phyloP scores from a whole-genome alignment of 2,888 invertebrate genomes.

The Neoscelio sp. region DNA sequence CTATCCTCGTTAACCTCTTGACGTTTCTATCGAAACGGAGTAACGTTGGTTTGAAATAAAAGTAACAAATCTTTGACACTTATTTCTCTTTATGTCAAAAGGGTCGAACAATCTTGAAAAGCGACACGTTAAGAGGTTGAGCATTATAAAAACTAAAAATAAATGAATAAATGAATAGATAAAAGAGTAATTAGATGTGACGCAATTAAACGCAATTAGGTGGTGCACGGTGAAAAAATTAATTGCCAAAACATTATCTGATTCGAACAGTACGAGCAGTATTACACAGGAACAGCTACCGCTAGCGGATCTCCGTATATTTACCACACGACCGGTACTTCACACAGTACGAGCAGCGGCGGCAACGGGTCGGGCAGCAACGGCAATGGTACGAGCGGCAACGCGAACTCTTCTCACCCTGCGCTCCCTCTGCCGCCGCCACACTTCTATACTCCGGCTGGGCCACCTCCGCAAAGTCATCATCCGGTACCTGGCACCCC shows the following conservation, averaged over 20 bases:
- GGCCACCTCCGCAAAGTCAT: slow-evolving; percentile 68
- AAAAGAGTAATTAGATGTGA: background rate
- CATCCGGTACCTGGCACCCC: slow-evolving; percentile 75
- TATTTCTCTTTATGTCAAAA: too few relatives aligned
- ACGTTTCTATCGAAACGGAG: too few relatives aligned
- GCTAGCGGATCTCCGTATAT: slow-evolving; percentile 83
- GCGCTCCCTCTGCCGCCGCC: slow-evolving; percentile 73
- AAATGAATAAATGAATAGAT: background rate
- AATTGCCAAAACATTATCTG: background rate
- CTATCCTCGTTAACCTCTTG: too few relatives aligned
- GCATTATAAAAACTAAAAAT: too few relatives aligned
- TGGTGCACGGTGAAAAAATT: background rate
- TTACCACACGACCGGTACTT: slow-evolving; percentile 82
- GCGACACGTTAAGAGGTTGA: too few relatives aligned
- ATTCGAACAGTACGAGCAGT: slow-evolving; percentile 81
- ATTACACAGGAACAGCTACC: slow-evolving; percentile 80
- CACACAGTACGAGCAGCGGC: slow-evolving; percentile 78
- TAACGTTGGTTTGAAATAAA: too few relatives aligned
- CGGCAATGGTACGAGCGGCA: slow-evolving; percentile 73
- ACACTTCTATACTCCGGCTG: slow-evolving; percentile 76
- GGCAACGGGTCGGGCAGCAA: slow-evolving; percentile 72
- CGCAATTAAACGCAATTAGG: too few relatives aligned
- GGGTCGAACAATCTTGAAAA: too few relatives aligned
- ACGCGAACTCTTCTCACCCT: slow-evolving; percentile 74
- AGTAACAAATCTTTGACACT: too few relatives aligned